A percentile compares a stretch with the other conserved stretches of the same genome.
Conservation (phyloP, 2,113 vertebrate species). For the Naja naja region DNA sequence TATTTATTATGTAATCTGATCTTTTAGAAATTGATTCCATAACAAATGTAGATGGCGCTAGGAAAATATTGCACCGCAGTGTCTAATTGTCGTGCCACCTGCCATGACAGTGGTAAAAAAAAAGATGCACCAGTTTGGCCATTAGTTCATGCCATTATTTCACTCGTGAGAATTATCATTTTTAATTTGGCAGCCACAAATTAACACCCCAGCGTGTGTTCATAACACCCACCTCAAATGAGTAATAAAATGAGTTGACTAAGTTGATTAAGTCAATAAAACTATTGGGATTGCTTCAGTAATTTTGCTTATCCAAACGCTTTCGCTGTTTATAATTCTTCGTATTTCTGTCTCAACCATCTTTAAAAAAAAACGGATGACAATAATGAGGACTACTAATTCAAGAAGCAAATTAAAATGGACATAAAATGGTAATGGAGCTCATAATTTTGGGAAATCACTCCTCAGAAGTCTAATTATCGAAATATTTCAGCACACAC, state of each 20-base stretch:
- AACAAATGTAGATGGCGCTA: not conserved
- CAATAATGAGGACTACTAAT: constrained; percentile 67
- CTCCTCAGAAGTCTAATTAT: constrained; percentile 70
- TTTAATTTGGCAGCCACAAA: constrained; percentile 79
- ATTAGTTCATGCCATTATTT: constrained; percentile 75
- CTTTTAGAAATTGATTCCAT: constrained; percentile 8
- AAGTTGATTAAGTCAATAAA: constrained; percentile 84
- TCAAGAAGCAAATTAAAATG: constrained; percentile 73
- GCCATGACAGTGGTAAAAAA: constrained; percentile 56
- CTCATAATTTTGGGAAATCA: constrained; percentile 71
- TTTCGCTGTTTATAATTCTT: constrained; percentile 66
- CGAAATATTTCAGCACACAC: constrained; percentile 63
- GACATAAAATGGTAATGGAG: constrained; percentile 63
- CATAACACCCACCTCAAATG: constrained; percentile 70
- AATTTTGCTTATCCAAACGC: constrained; percentile 72
- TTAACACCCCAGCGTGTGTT: constrained; percentile 75
- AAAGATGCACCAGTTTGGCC: too few species aligned
- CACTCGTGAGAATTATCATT: constrained; percentile 78
- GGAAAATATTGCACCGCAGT: constrained; percentile 56
- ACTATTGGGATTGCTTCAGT: constrained; percentile 70
- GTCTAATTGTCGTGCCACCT: constrained; percentile 73
- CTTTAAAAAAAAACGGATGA: constrained; percentile 38
- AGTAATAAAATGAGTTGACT: constrained; percentile 74
- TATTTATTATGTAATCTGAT: not conserved
- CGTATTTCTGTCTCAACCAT: constrained; percentile 21